phyloP scores from a whole-genome alignment of 2,888 invertebrate species.

The Lacanobia oleracea region DNA sequence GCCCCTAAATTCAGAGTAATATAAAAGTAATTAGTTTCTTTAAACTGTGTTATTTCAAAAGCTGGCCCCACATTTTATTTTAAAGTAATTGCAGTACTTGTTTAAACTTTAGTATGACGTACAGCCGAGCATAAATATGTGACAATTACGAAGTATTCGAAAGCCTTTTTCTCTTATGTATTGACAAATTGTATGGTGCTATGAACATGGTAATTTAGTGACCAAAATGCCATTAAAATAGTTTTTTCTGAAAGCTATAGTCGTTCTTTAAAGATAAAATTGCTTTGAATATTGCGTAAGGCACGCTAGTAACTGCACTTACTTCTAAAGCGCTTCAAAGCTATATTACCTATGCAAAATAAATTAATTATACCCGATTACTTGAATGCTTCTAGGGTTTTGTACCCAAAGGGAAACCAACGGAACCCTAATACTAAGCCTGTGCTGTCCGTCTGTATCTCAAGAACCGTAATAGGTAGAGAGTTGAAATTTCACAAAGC shows the following conservation, averaged over 20 bases:
- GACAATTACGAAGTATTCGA: not conserved
- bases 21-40: slow-evolving; percentile 29
- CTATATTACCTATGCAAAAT: not conserved
- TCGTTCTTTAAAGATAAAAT: not conserved
- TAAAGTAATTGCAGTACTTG: not conserved
- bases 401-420: too few relatives aligned
- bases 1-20: slow-evolving; percentile 19
- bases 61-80: not conserved
- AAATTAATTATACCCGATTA: not conserved
- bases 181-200: not conserved
- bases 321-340: not conserved
- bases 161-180: not conserved
- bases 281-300: not conserved
- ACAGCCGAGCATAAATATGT: not conserved
- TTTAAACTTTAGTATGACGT: not conserved
- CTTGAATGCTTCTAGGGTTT: not conserved
- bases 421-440: too few relatives aligned
- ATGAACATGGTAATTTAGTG: not conserved
- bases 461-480: too few relatives aligned
- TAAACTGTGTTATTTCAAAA: slow-evolving; percentile 27
- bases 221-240: not conserved
- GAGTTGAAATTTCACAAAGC: too few relatives aligned
- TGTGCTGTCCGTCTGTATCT: too few relatives aligned
- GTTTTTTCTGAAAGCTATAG: not conserved
- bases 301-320: not conserved